Evolutionary conservation across 1,140 invertebrate genomes (phyloP), one percentile per base, ranked within the genome.

Genomic region (Drosophila ficusphila): DNA sequence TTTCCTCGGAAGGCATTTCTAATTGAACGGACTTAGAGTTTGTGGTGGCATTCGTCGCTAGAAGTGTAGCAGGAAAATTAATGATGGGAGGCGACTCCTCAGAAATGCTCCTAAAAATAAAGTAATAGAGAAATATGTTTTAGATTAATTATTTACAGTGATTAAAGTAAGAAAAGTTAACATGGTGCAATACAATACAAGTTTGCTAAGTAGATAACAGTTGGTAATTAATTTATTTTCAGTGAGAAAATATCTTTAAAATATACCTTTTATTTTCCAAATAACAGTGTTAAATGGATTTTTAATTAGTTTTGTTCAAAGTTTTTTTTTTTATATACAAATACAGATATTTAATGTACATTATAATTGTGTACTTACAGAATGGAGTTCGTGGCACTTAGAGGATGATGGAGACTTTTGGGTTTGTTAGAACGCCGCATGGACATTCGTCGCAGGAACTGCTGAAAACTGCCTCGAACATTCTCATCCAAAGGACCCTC

Each of bases 361-460:
- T n/a, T 2, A 14, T 12, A 33, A 6, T n/a, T 14, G 29, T n/a
- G 8, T 12, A 79, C 68, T 82, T 49, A 91, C 89, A 76, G 21
- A 38, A 91, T 90, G 8, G 90, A 90, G 52, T 90, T 91, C 14
- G 89, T 71, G 11, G 64, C 81, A 18, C 82, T 91, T 3, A 90
- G 34, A 1, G 90, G 81, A 2, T 76, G 82, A 46, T 79, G 77
- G 42, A 85, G 90, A 21, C 49, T 71, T 23, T 88, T 83, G 3
- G 74, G 74, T 31, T 85, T 89, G 44, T 89, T 90, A 4, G 89
- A 88, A 25, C 85, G 83, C 5, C 90, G 69, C 76, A 89, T 90
- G 14, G 90, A 90, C 90, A 91, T 91, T 42, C 90, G 74, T 38
- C 90, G 57, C 39, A 91, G 49, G 58, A 91, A 91, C 39, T 91